These are phyloP conservation scores for Melanogrammus aeglefinus DNA, from an alignment of 2,797 vertebrate genomes.

Conservation along the genomic window DNA sequence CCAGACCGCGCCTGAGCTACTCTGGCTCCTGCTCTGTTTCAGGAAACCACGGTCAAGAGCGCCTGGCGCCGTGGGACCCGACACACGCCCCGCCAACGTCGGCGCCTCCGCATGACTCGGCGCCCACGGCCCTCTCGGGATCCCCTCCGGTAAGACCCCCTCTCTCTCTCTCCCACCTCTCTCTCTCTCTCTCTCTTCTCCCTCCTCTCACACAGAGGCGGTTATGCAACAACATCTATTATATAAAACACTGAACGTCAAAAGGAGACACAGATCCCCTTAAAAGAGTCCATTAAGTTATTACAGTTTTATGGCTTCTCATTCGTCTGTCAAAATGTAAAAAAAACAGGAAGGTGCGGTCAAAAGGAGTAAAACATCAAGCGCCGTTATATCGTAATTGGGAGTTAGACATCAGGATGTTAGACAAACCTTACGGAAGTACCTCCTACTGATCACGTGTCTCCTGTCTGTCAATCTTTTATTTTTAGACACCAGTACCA, in stretches of 20 bases:
- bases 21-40: slow-evolving; percentile 75
- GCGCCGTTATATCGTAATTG: too few species aligned
- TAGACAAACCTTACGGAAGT: background rate
- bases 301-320: background rate
- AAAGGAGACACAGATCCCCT: background rate
- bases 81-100: slow-evolving; percentile 33
- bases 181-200: background rate
- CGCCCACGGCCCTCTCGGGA: background rate
- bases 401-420: background rate
- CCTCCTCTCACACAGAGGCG: background rate
- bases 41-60: slow-evolving; percentile 81
- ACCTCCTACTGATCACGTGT: background rate
- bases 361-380: too few species aligned
- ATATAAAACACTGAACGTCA: background rate
- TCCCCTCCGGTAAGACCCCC: slow-evolving; percentile 9
- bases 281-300: background rate
- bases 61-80: slow-evolving; percentile 42
- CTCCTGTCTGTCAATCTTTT: background rate
- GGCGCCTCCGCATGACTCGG: slow-evolving; percentile 38
- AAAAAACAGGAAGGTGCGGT: background rate
- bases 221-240: background rate
- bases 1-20: slow-evolving; percentile 81
- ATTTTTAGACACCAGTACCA: slow-evolving; percentile 33
- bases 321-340: background rate
- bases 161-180: background rate